Conservation (phyloP, 2,888 invertebrate species). For the Neoascia interrupta region DNA sequence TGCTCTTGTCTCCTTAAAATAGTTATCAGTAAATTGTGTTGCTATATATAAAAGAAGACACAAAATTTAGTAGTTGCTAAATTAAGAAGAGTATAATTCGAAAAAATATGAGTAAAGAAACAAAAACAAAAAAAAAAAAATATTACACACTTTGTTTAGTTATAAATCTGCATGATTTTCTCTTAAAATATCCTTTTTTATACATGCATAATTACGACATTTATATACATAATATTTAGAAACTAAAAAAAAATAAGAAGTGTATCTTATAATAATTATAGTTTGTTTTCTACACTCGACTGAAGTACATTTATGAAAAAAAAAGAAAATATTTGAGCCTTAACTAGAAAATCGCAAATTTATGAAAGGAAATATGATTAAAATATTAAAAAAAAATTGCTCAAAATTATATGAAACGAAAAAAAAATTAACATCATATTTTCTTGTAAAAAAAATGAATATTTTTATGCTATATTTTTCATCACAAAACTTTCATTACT, state of each 20-base stretch:
- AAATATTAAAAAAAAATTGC: slow-evolving; percentile 13
- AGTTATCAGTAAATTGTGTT: slow-evolving; percentile 14
- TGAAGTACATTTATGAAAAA: slow-evolving; percentile 47
- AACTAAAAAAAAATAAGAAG: slow-evolving; percentile 39
- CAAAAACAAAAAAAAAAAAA: slow-evolving; percentile 5
- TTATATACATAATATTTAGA: slow-evolving; percentile 40
- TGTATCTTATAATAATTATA: slow-evolving; percentile 40
- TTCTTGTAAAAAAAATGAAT: slow-evolving; percentile 27
- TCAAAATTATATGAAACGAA: slow-evolving; percentile 33
- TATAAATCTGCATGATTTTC: slow-evolving; percentile 38
- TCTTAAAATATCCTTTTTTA: slow-evolving; percentile 26
- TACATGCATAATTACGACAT: slow-evolving; percentile 43
- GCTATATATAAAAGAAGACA: slow-evolving; percentile 11
- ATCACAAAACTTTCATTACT: slow-evolving; percentile 1
- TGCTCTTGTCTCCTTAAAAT: slow-evolving; percentile 26
- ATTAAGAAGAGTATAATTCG: slow-evolving; percentile 15
- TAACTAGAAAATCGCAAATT: slow-evolving; percentile 18
- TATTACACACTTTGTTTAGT: slow-evolving; percentile 34
- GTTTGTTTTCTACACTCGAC: slow-evolving; percentile 53
- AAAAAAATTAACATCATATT: slow-evolving; percentile 31
- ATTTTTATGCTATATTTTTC: not conserved
- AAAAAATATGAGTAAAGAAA: slow-evolving; percentile 8
- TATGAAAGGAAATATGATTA: slow-evolving; percentile 22
- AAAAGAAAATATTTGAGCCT: slow-evolving; percentile 27
- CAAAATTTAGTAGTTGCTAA: slow-evolving; percentile 18